These are phyloP conservation scores for Drosophila obscura DNA, from an alignment of 1,140 invertebrate genomes.

Conservation along the genomic window DNA sequence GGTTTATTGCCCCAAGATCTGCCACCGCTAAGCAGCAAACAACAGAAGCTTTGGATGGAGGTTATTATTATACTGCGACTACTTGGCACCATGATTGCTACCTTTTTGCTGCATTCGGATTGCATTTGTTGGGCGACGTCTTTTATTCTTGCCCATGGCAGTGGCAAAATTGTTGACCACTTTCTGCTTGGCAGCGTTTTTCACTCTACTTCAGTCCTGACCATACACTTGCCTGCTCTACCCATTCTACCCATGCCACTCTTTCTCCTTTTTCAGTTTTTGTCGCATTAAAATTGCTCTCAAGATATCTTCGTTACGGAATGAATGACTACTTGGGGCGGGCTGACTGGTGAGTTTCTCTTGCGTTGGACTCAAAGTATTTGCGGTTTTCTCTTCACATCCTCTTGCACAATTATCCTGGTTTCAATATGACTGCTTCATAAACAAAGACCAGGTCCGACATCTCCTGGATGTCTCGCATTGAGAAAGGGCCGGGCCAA, in stretches of 20 bases:
- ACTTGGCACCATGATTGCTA: constrained; percentile 70
- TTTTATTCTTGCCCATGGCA: constrained; percentile 78
- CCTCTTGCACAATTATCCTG: constrained; percentile 80
- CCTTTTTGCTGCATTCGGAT: constrained; percentile 54
- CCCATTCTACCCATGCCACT: constrained; percentile 5
- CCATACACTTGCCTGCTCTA: background rate
- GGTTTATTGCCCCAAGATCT: constrained; percentile 63
- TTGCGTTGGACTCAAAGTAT: constrained; percentile 52
- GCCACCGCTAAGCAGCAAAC: constrained; percentile 31
- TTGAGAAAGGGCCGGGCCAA: background rate
- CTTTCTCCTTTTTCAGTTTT: constrained; percentile 35
- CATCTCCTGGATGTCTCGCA: constrained; percentile 5
- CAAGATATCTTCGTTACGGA: constrained; percentile 72
- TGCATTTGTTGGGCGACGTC: constrained; percentile 47
- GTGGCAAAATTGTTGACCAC: constrained; percentile 81
- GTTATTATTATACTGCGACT: constrained; percentile 70
- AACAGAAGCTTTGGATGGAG: constrained; percentile 51
- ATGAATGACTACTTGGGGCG: constrained; percentile 44
- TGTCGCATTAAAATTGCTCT: constrained; percentile 70
- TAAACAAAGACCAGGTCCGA: constrained; percentile 71
- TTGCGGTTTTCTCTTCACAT: constrained; percentile 79
- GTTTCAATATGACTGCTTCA: constrained; percentile 77
- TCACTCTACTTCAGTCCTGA: constrained; percentile 47
- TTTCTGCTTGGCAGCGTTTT: constrained; percentile 75
- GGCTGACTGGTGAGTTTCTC: constrained; percentile 21